Percentiles rank a stretch among this genome's conserved stretches.
These are phyloP conservation scores for Cephalopholis sonnerati DNA, from an alignment of 2,113 vertebrate species.

Conservation along the genomic window DNA sequence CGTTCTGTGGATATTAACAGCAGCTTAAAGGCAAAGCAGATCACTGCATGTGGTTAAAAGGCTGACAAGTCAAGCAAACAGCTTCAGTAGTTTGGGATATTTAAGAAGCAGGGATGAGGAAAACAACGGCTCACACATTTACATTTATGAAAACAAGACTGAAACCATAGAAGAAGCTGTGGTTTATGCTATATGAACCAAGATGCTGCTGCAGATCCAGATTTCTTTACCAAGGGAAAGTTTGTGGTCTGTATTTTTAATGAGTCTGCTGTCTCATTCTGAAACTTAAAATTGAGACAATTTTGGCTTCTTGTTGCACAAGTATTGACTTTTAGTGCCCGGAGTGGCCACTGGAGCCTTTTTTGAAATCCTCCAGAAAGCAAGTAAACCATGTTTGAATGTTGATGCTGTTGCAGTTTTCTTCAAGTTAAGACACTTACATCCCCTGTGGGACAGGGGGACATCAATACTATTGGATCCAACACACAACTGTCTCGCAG, in stretches of 20 bases:
- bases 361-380: slow-evolving; percentile 31
- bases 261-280: slow-evolving; percentile 20
- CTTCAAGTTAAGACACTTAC: slow-evolving; percentile 34
- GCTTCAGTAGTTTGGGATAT: background rate
- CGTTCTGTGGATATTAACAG: background rate
- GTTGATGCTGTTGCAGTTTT: slow-evolving; percentile 40
- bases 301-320: slow-evolving; percentile 6
- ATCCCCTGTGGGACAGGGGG: slow-evolving; percentile 17
- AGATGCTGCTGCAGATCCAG: background rate
- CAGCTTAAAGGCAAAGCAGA: background rate
- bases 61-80: background rate
- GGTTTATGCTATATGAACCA: background rate
- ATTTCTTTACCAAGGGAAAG: background rate
- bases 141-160: slow-evolving; percentile 3
- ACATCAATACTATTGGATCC: slow-evolving; percentile 45
- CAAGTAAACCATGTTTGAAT: slow-evolving; percentile 40
- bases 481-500: slow-evolving; percentile 9
- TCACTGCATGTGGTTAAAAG: background rate
- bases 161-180: background rate
- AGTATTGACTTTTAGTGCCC: slow-evolving; percentile 37
- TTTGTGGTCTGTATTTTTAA: slow-evolving; percentile 25
- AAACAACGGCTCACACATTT: background rate
- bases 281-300: slow-evolving; percentile 3
- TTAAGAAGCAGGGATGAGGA: background rate
- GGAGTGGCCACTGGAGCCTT: slow-evolving; percentile 5